phyloP scores from a whole-genome alignment of 2,113 vertebrate species.

The Clarias magur region DNA sequence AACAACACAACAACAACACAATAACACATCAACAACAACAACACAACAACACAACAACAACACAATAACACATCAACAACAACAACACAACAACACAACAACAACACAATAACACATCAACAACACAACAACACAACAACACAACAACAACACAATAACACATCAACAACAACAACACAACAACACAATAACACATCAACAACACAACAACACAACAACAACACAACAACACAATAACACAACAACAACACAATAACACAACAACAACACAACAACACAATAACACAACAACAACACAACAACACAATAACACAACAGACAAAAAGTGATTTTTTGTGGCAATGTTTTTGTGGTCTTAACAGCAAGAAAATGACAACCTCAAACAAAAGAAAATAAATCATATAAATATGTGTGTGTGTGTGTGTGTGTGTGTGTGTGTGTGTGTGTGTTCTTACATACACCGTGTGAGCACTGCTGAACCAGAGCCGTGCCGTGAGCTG shows the following conservation, averaged over 20 bases:
- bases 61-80: not conserved
- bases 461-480: no score
- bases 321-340: no score
- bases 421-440: not conserved
- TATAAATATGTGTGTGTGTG: not conserved
- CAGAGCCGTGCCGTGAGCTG: not conserved
- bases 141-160: not conserved
- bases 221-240: no score
- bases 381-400: not conserved
- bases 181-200: no score
- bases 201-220: not conserved
- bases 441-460: no score
- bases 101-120: not conserved
- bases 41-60: not conserved
- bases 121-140: no score
- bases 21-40: not conserved
- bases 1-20: not conserved
- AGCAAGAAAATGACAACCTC: not conserved
- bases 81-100: no score
- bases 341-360: not conserved
- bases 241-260: not conserved
- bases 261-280: no score
- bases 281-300: no score
- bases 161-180: not conserved
- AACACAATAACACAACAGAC: not conserved